phyloP scores from a whole-genome alignment of 2,888 invertebrate species.

The Ochlodes sylvanus region DNA sequence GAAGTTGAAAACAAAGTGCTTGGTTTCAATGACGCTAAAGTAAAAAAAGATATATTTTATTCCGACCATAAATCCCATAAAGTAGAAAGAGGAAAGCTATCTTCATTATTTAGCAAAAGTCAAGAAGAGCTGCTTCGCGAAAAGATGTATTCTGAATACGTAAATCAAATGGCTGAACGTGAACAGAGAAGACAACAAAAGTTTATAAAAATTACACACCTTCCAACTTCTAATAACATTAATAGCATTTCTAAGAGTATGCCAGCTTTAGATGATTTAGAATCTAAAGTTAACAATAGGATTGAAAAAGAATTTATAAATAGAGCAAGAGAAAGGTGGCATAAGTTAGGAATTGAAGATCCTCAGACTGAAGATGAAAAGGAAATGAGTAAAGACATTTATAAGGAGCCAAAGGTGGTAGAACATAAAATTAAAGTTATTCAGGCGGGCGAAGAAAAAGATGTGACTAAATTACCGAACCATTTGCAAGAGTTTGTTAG shows the following conservation, averaged over 20 bases:
- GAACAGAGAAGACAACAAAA: constrained; percentile 92
- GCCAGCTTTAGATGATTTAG: constrained; percentile 64
- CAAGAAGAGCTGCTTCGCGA: constrained; percentile 91
- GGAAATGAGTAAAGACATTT: constrained; percentile 63
- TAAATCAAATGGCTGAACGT: constrained; percentile 90
- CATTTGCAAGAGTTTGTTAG: constrained; percentile 92
- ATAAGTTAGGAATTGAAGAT: constrained; percentile 88
- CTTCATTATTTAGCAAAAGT: constrained; percentile 82
- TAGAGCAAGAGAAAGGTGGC: constrained; percentile 89
- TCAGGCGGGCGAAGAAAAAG: constrained; percentile 86
- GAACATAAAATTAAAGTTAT: constrained; percentile 86
- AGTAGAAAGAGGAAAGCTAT: constrained; percentile 57
- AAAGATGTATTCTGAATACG: constrained; percentile 94
- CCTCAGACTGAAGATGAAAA: constrained; percentile 87
- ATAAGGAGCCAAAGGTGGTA: constrained; percentile 72
- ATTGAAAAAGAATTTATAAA: constrained; percentile 92
- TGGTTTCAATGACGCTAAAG: constrained; percentile 68
- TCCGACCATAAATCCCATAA: constrained; percentile 45
- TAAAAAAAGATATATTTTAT: constrained; percentile 64
- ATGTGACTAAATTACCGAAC: constrained; percentile 88
- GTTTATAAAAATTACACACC: constrained; percentile 91
- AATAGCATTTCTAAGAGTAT: constrained; percentile 68
- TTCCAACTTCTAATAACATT: constrained; percentile 54
- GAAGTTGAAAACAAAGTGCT: constrained; percentile 55
- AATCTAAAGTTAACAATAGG: constrained; percentile 76